A percentile compares a stretch with the other conserved stretches of the same genome.
These are phyloP conservation scores for Notodonta ziczac DNA, from an alignment of 2,888 invertebrate species.

Conservation along the genomic window DNA sequence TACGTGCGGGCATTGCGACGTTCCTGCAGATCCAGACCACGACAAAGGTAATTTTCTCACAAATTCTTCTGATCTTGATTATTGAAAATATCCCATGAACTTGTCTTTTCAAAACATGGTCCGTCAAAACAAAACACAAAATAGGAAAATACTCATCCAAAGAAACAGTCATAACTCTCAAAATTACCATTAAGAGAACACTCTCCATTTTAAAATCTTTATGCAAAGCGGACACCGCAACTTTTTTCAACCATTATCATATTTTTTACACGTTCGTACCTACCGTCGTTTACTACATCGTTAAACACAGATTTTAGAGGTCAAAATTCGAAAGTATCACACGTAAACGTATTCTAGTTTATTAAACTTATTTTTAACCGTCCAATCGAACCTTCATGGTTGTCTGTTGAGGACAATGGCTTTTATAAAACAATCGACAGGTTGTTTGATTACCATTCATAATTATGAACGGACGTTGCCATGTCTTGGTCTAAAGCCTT, in stretches of 20 bases:
- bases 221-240: neutral
- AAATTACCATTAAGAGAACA: neutral
- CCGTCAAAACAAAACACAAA: no score
- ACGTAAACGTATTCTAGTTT: conserved; percentile 54
- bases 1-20: conserved; percentile 97
- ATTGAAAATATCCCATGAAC: conserved; percentile 1
- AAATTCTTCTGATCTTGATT: conserved; percentile 5
- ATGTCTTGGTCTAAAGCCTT: conserved; percentile 37
- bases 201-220: neutral
- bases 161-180: neutral
- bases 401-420: conserved; percentile 57
- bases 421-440: conserved; percentile 58
- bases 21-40: conserved; percentile 93
- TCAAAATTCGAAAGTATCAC: conserved; percentile 75
- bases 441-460: conserved; percentile 63
- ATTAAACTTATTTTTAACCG: conserved; percentile 51
- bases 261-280: conserved; percentile 54
- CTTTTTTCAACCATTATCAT: conserved; percentile 35
- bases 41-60: conserved; percentile 88
- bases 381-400: conserved; percentile 60
- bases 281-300: conserved; percentile 50
- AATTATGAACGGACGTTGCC: conserved; percentile 64
- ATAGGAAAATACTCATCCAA: no score
- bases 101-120: no score
- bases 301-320: conserved; percentile 77